Evolutionary conservation across 2,113 vertebrate genomes (phyloP).

Genomic region (Vulpes ferrilata): DNA sequence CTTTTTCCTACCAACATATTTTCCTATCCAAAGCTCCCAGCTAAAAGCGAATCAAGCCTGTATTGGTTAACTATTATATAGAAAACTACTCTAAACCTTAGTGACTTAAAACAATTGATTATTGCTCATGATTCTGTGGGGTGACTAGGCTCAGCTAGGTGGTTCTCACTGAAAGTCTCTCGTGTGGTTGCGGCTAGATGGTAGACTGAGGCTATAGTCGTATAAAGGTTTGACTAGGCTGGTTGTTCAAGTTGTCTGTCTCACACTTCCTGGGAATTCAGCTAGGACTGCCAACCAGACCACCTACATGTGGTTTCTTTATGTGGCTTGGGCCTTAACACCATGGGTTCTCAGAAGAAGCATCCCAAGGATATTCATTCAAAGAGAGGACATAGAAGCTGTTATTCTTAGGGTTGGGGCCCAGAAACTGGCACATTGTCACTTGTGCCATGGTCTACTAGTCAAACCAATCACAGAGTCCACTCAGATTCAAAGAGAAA

Average conservation of each 20-base stretch:
- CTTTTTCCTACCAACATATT: neutral
- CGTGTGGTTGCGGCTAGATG: neutral
- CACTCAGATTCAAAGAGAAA: neutral
- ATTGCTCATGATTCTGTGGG: neutral
- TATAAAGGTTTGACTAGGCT: neutral
- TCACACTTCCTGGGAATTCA: neutral
- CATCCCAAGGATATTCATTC: neutral
- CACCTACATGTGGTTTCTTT: neutral
- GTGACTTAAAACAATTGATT: conserved; percentile 1
- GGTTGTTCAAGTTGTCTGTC: neutral
- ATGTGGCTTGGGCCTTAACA: neutral
- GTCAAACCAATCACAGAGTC: neutral
- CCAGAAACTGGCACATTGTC: neutral
- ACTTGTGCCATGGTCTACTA: neutral
- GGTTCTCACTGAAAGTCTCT: neutral
- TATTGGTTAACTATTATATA: neutral
- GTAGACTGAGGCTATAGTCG: neutral
- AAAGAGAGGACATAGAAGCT: neutral
- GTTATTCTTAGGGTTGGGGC: neutral
- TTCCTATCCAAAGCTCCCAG: neutral
- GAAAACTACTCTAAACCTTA: neutral
- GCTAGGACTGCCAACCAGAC: neutral
- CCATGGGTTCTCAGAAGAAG: neutral
- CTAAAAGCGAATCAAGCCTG: conserved; percentile 22
- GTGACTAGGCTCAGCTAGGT: neutral